Percentiles rank a stretch among this genome's conserved stretches.
Conservation (phyloP, 2,888 invertebrate genomes). For the Scaptomyza parva region DNA sequence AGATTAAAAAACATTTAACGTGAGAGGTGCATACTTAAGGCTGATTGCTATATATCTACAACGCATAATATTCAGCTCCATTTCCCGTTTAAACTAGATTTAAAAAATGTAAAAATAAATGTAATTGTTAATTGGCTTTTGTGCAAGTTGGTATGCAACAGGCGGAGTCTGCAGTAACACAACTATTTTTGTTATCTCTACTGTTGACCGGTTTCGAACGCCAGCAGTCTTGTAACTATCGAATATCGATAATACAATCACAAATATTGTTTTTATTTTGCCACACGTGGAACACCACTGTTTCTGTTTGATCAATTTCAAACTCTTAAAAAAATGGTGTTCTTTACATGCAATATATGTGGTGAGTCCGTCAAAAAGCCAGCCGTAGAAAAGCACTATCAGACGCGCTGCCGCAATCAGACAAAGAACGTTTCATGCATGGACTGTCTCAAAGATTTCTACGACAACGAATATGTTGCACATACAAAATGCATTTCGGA, state of each 20-base stretch:
- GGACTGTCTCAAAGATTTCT: conserved; percentile 96
- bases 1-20: conserved; percentile 9
- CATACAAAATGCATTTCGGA: conserved; percentile 95
- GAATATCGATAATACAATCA: conserved; percentile 26
- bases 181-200: not conserved
- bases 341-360: conserved; percentile 96
- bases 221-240: conserved; percentile 4
- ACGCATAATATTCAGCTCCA: no score
- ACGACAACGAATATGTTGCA: conserved; percentile 90
- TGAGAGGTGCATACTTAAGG: not conserved
- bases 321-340: conserved; percentile 89
- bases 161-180: not conserved
- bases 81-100: no score
- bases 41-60: conserved; percentile 14
- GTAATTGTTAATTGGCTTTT: no score
- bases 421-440: conserved; percentile 93
- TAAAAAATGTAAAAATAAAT: no score
- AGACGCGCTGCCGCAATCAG: conserved; percentile 88
- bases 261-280: conserved; percentile 11
- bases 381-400: conserved; percentile 95
- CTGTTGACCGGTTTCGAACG: not conserved
- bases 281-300: conserved; percentile 45
- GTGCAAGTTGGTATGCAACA: not conserved
- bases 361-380: conserved; percentile 96
- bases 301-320: conserved; percentile 11